Percentiles rank a stretch among this genome's conserved stretches.
Evolutionary conservation across 2,888 invertebrate genomes (phyloP).

Genomic region (Caenorhabditis sp.): DNA sequence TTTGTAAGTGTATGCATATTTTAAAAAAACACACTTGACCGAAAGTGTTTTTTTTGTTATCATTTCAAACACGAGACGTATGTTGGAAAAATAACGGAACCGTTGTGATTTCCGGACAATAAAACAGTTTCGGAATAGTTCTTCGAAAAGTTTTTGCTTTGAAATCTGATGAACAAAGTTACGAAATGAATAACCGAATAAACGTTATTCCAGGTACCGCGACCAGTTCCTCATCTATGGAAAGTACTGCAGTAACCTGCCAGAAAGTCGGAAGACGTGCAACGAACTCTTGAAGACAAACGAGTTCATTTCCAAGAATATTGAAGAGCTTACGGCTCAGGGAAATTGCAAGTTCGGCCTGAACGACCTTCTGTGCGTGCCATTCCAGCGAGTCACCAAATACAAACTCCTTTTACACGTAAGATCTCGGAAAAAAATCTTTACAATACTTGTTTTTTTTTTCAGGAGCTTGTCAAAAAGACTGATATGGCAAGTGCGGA

Average conservation of each 20-base stretch:
- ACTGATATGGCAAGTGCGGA: conserved; percentile 86
- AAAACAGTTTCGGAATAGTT: too few relatives aligned
- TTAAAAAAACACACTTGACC: too few relatives aligned
- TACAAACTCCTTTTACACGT: conserved; percentile 93
- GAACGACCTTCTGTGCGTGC: conserved; percentile 94
- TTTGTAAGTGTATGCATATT: too few relatives aligned
- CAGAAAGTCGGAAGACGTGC: conserved; percentile 87
- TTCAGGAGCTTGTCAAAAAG: conserved; percentile 81
- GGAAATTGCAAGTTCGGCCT: conserved; percentile 89
- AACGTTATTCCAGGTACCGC: conserved; percentile 86
- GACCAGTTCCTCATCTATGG: conserved; percentile 94
- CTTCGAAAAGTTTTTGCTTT: too few relatives aligned
- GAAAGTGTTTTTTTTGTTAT: too few relatives aligned
- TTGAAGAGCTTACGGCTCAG: conserved; percentile 91
- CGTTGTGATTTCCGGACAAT: too few relatives aligned
- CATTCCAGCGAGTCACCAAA: conserved; percentile 97
- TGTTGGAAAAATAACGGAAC: too few relatives aligned
- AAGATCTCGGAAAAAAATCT: too few relatives aligned
- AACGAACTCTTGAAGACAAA: conserved; percentile 25
- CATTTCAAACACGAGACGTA: too few relatives aligned
- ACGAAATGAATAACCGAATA: too few relatives aligned
- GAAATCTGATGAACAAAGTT: too few relatives aligned
- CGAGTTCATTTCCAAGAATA: conserved; percentile 11
- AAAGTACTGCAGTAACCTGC: conserved; percentile 94
- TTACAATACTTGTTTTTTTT: too few relatives aligned